These are phyloP conservation scores for Synergus japonicus DNA, from an alignment of 2,888 invertebrate genomes.

Conservation along the genomic window DNA sequence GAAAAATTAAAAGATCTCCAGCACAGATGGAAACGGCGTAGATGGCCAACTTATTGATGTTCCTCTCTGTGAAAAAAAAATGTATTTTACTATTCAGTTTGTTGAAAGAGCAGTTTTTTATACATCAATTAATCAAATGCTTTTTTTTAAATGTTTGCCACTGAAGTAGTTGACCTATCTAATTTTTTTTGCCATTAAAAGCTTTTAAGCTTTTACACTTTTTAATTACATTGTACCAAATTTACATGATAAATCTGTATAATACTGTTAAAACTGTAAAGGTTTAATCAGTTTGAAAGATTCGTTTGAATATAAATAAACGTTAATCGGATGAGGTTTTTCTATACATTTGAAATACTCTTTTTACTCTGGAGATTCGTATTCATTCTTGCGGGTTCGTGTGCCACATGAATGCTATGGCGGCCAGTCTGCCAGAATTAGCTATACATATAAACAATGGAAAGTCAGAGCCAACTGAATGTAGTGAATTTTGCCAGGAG, in stretches of 20 bases:
- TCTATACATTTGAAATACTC: constrained; percentile 22
- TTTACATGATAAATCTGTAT: background rate
- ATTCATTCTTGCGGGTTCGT: background rate
- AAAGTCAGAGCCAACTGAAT: constrained; percentile 35
- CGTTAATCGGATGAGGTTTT: constrained; percentile 4
- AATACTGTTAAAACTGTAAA: background rate
- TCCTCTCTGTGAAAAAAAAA: background rate
- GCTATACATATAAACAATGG: constrained; percentile 40
- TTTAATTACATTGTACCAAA: background rate
- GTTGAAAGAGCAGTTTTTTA: too few species aligned
- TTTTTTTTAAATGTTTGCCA: too few species aligned
- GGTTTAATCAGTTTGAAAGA: background rate
- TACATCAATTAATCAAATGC: too few species aligned
- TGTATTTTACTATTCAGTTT: too few species aligned
- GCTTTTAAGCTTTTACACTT: background rate
- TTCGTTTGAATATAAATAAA: background rate
- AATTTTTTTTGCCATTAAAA: background rate
- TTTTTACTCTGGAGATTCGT: constrained; percentile 17
- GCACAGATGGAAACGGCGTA: background rate
- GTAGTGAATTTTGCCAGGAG: constrained; percentile 4
- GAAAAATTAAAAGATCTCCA: background rate
- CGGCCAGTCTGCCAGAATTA: constrained; percentile 24
- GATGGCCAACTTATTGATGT: background rate
- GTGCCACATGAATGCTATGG: constrained; percentile 1
- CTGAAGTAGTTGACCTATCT: too few species aligned